Conservation (phyloP, 2,113 vertebrate genomes). For the Gadus macrocephalus region DNA sequence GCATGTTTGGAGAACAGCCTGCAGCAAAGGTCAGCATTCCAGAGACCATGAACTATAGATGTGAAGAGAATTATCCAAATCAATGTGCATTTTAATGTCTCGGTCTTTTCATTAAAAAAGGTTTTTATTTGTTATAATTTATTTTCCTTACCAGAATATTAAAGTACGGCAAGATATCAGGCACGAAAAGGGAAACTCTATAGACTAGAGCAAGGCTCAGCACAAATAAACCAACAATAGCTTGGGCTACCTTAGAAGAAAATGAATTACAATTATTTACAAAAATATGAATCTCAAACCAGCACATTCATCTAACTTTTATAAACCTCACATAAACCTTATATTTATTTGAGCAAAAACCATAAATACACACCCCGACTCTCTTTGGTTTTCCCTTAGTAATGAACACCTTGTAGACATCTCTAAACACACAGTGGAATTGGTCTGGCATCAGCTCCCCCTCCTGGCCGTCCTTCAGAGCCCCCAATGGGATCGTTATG, state of each 20-base stretch:
- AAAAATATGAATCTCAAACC: neutral
- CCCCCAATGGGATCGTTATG: slow-evolving; percentile 68
- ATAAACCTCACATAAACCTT: too few species aligned
- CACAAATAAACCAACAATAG: slow-evolving; percentile 55
- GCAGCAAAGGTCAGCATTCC: slow-evolving; percentile 62
- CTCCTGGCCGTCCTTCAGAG: slow-evolving; percentile 11
- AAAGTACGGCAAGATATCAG: too few species aligned
- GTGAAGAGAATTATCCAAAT: neutral
- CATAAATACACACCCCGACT: slow-evolving; percentile 57
- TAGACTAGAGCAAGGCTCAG: slow-evolving; percentile 36
- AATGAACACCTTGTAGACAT: slow-evolving; percentile 68
- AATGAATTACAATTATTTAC: neutral
- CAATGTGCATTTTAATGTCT: neutral
- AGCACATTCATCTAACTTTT: neutral
- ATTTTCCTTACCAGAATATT: slow-evolving; percentile 52
- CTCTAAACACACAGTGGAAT: slow-evolving; percentile 70
- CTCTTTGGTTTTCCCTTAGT: slow-evolving; percentile 60
- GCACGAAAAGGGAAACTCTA: too few species aligned
- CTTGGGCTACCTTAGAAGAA: slow-evolving; percentile 60
- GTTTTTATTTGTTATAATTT: neutral
- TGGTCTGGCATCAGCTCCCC: slow-evolving; percentile 60
- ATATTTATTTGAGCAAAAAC: neutral
- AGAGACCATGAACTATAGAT: slow-evolving; percentile 57
- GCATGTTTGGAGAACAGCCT: slow-evolving; percentile 59
- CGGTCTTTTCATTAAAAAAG: neutral